phyloP scores from a whole-genome alignment of 2,113 vertebrate species.

The Micromys minutus region DNA sequence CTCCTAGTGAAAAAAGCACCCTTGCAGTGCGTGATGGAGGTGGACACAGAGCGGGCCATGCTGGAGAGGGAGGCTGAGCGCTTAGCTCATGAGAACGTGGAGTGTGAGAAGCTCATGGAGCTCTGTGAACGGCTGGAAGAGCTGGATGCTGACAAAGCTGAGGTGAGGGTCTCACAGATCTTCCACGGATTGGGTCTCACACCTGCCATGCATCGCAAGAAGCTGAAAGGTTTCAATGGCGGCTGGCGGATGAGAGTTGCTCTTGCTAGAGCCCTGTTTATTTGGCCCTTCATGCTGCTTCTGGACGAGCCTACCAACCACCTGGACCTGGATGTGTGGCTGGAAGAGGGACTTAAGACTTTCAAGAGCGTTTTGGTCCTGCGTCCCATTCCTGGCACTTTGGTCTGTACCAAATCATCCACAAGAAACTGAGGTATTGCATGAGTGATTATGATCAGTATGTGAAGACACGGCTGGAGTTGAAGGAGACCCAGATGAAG shows the following conservation, averaged over 20 bases:
- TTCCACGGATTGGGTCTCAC: conserved; percentile 95
- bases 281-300: conserved; percentile 98
- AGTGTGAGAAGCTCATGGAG: conserved; percentile 98
- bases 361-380: too few relatives aligned
- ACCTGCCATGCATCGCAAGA: conserved; percentile 93
- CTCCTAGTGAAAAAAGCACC: conserved; percentile 96
- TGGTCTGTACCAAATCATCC: too few relatives aligned
- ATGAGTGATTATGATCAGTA: conserved; percentile 99
- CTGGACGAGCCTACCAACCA: conserved; percentile 89
- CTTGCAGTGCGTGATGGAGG: conserved; percentile 96
- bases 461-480: conserved; percentile 96
- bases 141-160: conserved; percentile 96
- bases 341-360: too few relatives aligned
- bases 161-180: conserved; percentile 94
- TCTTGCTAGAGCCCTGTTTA: conserved; percentile 95
- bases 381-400: too few relatives aligned
- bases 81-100: conserved; percentile 94
- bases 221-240: conserved; percentile 88
- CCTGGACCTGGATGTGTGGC: conserved; percentile 60
- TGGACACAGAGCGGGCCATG: conserved; percentile 94
- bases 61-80: conserved; percentile 95
- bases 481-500: conserved; percentile 99
- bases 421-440: too few relatives aligned
- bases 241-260: conserved; percentile 92
- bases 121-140: conserved; percentile 97